These are phyloP conservation scores for Petrolisthes manimaculis DNA, from an alignment of 2,888 invertebrate species.

Conservation along the genomic window DNA sequence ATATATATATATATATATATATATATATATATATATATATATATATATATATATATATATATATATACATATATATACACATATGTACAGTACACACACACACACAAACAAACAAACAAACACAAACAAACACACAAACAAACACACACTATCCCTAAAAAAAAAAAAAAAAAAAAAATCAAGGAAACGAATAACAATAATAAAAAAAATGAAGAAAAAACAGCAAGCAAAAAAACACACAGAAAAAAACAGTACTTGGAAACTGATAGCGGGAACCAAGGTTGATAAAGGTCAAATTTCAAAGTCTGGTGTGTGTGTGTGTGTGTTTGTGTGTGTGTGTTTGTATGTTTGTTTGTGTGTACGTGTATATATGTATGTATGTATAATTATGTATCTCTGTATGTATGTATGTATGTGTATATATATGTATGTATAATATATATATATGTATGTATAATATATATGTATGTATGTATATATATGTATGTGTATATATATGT, in stretches of 20 bases:
- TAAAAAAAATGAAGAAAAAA: not conserved
- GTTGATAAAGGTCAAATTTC: too few relatives aligned
- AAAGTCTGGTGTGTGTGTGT: too few relatives aligned
- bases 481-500: slow-evolving; percentile 17
- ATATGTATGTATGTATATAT: slow-evolving; percentile 6
- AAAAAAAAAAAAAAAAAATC: not conserved
- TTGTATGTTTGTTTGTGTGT: too few relatives aligned
- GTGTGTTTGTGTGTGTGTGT: too few relatives aligned
- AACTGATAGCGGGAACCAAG: not conserved
- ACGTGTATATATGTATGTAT: too few relatives aligned
- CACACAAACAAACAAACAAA: slow-evolving; percentile 3
- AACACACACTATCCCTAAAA: not conserved
- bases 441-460: slow-evolving; percentile 15
- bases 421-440: too few relatives aligned
- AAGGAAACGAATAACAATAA: not conserved
- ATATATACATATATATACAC: not conserved
- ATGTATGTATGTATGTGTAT: too few relatives aligned
- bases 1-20: not conserved
- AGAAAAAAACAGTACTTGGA: not conserved
- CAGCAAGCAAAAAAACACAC: not conserved
- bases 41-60: not conserved
- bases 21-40: slow-evolving; percentile 8
- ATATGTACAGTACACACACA: not conserved
- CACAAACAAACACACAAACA: not conserved
- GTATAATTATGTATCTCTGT: too few relatives aligned